Evolutionary conservation across 2,797 vertebrate species (phyloP), one percentile per base, ranked within the genome.

Genomic region (Dromococcyx pavoninus): DNA sequence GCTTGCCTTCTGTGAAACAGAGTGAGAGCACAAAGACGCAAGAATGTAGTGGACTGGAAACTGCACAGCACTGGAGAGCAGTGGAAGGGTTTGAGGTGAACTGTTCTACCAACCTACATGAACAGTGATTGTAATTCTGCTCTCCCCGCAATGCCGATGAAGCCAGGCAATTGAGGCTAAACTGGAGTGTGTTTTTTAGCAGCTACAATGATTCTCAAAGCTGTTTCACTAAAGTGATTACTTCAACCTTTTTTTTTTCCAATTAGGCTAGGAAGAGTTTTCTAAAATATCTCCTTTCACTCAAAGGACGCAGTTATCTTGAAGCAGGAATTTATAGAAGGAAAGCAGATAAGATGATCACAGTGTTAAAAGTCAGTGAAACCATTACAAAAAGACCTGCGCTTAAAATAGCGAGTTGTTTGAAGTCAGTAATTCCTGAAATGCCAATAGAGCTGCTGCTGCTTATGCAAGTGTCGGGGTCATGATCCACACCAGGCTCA

Each of bases 401-500:
- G 4, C 71, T 67, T 48, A 16, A 44, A 69, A 67, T 23, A 37
- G 51, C 24, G 39, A 33, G 35, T 44, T 27, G 5, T 79, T 37
- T 35, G 61, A 13, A 35, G 4, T 43, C 73, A 28, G 3, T 50
- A 32, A 53, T 57, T 37, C 53, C 64, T 44, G 30, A 43, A 30
- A 13, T 44, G 70, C 27, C 0, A 0, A 7, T 56, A 48, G 80
- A 53, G 22, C 14, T 74, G 17, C 8, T n/a, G 17, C 25, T 80
- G 81, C 74, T 72, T 44, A 16, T 25, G 56, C 13, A 15, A 13
- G 10, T 23, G 62, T 23, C 16, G 37, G 71, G 37, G 53, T 53
- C 73, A 14, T 50, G 25, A 62, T 57, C 33, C 48, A 3, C 12
- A 66, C 86, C 93, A 97, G 96, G 97, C 51, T 84, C 94, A 83